A percentile compares a stretch with the other conserved stretches of the same genome.
Conservation (phyloP, 2,113 vertebrate species). For the Halichoeres trimaculatus region DNA sequence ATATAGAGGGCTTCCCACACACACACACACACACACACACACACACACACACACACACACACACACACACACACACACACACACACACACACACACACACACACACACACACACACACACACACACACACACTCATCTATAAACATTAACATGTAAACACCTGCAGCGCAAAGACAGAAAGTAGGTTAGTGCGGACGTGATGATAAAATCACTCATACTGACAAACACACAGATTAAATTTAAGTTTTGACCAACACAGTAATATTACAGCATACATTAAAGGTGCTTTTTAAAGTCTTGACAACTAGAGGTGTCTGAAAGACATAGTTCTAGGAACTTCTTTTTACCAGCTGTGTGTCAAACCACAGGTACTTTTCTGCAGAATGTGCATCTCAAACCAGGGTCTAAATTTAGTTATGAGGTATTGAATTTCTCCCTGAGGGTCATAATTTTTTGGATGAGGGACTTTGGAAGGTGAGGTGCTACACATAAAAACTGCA, state of each 20-base stretch:
- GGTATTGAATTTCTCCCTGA: too few relatives aligned
- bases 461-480: too few relatives aligned
- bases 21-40: slow-evolving; percentile 7
- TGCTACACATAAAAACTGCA: too few relatives aligned
- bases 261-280: too few relatives aligned
- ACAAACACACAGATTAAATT: slow-evolving; percentile 8
- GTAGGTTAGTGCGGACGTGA: neutral
- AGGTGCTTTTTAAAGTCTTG: too few relatives aligned
- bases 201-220: neutral
- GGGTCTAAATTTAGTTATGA: too few relatives aligned
- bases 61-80: slow-evolving; percentile 7
- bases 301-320: too few relatives aligned
- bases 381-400: too few relatives aligned
- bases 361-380: too few relatives aligned
- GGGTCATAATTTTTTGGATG: too few relatives aligned
- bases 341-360: too few relatives aligned
- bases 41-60: slow-evolving; percentile 1
- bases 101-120: neutral
- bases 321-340: too few relatives aligned
- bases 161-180: slow-evolving; percentile 32
- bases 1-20: slow-evolving; percentile 31
- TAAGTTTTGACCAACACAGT: slow-evolving; percentile 13
- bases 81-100: slow-evolving; percentile 4
- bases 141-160: slow-evolving; percentile 41
- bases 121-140: slow-evolving; percentile 12